Evolutionary conservation across 2,888 invertebrate species (phyloP).

Genomic region (Crematogaster levior): DNA sequence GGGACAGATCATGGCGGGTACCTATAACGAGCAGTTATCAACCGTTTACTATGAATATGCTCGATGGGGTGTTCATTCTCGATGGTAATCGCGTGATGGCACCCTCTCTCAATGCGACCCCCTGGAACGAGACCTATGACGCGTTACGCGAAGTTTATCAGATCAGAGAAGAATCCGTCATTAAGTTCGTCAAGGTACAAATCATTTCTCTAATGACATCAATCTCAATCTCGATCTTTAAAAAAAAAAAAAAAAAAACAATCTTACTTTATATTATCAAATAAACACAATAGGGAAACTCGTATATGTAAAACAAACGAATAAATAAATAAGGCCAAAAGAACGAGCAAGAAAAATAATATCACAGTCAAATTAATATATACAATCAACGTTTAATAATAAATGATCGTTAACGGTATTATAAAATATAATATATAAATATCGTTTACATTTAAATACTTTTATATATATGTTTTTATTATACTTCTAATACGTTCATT

Average conservation of each 20-base stretch:
- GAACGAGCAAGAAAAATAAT: too few relatives aligned
- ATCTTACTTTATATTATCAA: not conserved
- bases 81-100: slow-evolving; percentile 66
- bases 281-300: too few relatives aligned
- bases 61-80: slow-evolving; percentile 68
- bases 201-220: not conserved
- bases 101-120: slow-evolving; percentile 51
- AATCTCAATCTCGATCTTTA: not conserved
- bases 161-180: not conserved
- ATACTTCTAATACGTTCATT: not conserved
- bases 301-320: too few relatives aligned
- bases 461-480: too few relatives aligned
- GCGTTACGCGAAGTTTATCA: not conserved
- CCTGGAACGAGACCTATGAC: slow-evolving; percentile 53
- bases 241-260: too few relatives aligned
- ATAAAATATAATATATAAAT: too few relatives aligned
- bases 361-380: too few relatives aligned
- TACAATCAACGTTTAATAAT: too few relatives aligned
- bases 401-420: too few relatives aligned
- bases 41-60: slow-evolving; percentile 59
- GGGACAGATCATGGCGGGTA: slow-evolving; percentile 64
- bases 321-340: too few relatives aligned
- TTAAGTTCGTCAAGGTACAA: slow-evolving; percentile 35
- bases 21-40: slow-evolving; percentile 52
- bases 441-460: too few relatives aligned